Conservation (phyloP, 2,113 vertebrate species). For the Salvelinus fontinalis region DNA sequence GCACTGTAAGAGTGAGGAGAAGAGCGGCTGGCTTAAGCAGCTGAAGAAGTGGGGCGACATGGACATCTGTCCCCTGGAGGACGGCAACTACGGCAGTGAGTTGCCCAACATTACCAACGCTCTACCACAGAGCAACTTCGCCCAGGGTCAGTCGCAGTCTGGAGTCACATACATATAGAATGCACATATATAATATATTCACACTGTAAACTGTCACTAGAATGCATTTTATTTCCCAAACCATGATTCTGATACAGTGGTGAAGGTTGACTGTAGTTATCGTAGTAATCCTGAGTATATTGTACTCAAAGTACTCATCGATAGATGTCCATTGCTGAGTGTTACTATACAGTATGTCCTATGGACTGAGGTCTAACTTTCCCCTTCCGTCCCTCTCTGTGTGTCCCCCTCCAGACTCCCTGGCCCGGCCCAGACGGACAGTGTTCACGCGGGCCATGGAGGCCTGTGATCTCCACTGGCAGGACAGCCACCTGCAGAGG, state of each 20-base stretch:
- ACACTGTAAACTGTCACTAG: not conserved
- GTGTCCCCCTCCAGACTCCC: conserved; percentile 76
- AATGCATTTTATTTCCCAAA: too few relatives aligned
- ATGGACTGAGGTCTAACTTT: not conserved
- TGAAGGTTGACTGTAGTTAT: not conserved
- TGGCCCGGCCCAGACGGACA: conserved; percentile 88
- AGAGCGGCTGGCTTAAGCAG: conserved; percentile 92
- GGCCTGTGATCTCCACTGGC: conserved; percentile 97
- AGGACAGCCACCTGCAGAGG: conserved; percentile 96
- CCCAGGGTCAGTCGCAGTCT: conserved; percentile 79
- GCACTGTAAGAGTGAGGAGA: conserved; percentile 96
- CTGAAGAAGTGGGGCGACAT: conserved; percentile 95
- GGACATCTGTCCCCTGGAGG: conserved; percentile 95
- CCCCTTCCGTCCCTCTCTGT: not conserved
- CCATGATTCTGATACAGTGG: not conserved
- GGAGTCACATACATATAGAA: not conserved
- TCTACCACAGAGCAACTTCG: conserved; percentile 89
- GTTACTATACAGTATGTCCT: too few relatives aligned
- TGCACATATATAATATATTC: not conserved
- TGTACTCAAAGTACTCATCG: too few relatives aligned
- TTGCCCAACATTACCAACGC: conserved; percentile 96
- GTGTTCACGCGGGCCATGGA: conserved; percentile 95
- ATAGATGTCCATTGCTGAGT: not conserved
- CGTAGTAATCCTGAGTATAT: too few relatives aligned
- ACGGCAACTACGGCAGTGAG: conserved; percentile 96